Conservation (phyloP, 2,888 invertebrate genomes). For the Agrypnus murinus region DNA sequence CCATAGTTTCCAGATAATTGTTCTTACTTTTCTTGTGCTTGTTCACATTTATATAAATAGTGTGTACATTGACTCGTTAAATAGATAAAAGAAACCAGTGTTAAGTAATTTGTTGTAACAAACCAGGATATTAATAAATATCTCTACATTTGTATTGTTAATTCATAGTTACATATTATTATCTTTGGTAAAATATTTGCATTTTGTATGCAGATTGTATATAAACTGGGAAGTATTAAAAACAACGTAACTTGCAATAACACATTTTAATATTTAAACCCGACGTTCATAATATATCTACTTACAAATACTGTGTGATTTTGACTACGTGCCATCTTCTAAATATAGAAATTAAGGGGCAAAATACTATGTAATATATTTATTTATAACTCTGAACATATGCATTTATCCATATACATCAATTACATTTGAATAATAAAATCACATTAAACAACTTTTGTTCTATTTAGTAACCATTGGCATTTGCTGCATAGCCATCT, state of each 20-base stretch:
- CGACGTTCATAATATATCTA: too few species aligned
- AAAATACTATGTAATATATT: too few species aligned
- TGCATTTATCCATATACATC: too few species aligned
- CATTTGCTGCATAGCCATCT: too few species aligned
- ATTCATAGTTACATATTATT: slow-evolving; percentile 35
- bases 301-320: too few species aligned
- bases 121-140: slow-evolving; percentile 37
- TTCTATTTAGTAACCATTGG: too few species aligned
- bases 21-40: slow-evolving; percentile 34
- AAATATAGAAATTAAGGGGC: too few species aligned
- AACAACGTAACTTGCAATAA: not conserved
- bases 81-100: slow-evolving; percentile 37
- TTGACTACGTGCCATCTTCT: too few species aligned
- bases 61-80: slow-evolving; percentile 33
- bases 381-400: too few species aligned
- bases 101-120: slow-evolving; percentile 32
- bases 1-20: slow-evolving; percentile 32
- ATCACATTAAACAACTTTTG: too few species aligned
- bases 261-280: not conserved
- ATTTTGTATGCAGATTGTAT: slow-evolving; percentile 42
- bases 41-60: slow-evolving; percentile 34
- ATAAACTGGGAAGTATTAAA: slow-evolving; percentile 29
- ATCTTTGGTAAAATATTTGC: slow-evolving; percentile 31
- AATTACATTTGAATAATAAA: too few species aligned
- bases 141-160: slow-evolving; percentile 41